Conservation (phyloP, 1,140 invertebrate species). For the Lordiphosa clarofinis region DNA sequence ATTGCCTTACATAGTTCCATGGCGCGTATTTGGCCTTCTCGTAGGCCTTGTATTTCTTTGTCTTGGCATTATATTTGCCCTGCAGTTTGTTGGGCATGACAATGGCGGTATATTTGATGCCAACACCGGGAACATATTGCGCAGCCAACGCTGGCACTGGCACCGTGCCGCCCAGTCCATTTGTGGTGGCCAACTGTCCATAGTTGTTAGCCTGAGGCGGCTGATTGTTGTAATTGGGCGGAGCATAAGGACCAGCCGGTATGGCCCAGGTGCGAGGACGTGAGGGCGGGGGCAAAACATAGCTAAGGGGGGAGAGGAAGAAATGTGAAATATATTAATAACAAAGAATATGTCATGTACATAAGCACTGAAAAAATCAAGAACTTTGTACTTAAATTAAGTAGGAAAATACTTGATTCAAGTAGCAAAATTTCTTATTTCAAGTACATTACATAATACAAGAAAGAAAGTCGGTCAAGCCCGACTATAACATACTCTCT, state of each 20-base stretch:
- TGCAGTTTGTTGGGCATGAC: conserved; percentile 62
- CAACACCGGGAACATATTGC: conserved; percentile 74
- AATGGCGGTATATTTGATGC: conserved; percentile 72
- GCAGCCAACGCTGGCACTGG: conserved; percentile 52
- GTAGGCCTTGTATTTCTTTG: conserved; percentile 79
- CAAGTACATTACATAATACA: too few relatives aligned
- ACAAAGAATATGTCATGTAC: too few relatives aligned
- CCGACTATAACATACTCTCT: too few relatives aligned
- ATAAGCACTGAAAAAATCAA: too few relatives aligned
- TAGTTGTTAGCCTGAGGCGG: conserved; percentile 43
- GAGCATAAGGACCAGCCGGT: conserved; percentile 53
- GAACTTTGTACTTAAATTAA: too few relatives aligned
- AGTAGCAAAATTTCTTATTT: too few relatives aligned
- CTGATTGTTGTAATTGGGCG: conserved; percentile 60
- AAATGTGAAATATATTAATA: not conserved
- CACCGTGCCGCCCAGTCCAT: conserved; percentile 21
- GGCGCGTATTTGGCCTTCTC: conserved; percentile 77
- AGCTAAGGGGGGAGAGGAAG: conserved; percentile 32
- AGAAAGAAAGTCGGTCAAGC: too few relatives aligned
- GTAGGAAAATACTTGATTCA: too few relatives aligned
- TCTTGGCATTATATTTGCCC: conserved; percentile 79
- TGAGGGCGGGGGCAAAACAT: conserved; percentile 75
- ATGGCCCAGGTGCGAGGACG: conserved; percentile 67
- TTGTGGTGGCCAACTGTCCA: conserved; percentile 26
- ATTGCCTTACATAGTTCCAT: conserved; percentile 78